Conservation (phyloP, 2,797 vertebrate genomes). For the Tamandua tetradactyla region DNA sequence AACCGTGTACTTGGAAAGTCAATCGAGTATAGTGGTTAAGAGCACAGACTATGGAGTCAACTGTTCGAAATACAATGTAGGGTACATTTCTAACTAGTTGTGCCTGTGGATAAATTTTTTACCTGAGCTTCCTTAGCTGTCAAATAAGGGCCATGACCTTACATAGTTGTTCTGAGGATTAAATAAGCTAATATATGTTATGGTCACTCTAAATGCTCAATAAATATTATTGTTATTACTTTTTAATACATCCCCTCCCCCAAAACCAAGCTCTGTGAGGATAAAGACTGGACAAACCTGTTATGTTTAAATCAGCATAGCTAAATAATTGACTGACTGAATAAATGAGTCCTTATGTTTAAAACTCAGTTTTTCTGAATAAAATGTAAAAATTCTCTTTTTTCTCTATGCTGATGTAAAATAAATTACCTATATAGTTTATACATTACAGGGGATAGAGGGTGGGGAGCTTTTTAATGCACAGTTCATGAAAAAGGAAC, state of each 20-base stretch:
- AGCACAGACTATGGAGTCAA: background rate
- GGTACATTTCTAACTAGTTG: background rate
- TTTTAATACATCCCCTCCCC: background rate
- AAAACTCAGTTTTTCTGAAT: background rate
- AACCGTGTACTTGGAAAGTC: background rate
- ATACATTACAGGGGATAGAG: background rate
- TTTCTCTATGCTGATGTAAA: too few species aligned
- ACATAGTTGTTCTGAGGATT: background rate
- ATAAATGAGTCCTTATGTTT: conserved; percentile 2
- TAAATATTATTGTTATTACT: background rate
- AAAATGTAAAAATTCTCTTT: too few species aligned
- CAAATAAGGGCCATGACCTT: background rate
- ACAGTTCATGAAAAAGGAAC: background rate
- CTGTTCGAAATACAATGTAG: background rate
- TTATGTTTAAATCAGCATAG: background rate
- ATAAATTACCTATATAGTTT: background rate
- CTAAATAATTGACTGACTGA: too few species aligned
- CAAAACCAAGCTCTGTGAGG: background rate
- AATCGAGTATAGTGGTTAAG: background rate
- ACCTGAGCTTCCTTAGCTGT: background rate
- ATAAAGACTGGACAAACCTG: background rate
- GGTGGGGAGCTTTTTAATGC: background rate
- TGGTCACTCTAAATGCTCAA: background rate
- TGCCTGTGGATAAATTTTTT: background rate
- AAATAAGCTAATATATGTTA: background rate